These are phyloP conservation scores for Microplitis mediator DNA, from an alignment of 1,140 invertebrate genomes.

Conservation along the genomic window DNA sequence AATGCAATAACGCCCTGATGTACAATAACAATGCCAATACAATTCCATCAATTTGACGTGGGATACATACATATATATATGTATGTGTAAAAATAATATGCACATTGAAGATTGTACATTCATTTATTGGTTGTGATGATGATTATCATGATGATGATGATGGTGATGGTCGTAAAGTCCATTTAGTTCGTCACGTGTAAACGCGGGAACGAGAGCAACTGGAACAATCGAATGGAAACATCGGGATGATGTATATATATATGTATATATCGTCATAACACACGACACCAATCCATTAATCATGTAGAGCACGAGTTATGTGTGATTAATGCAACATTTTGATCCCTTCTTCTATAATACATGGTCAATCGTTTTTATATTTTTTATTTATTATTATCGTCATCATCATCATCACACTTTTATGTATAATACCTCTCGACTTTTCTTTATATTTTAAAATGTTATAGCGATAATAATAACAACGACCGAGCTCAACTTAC, in stretches of 20 bases:
- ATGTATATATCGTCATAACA: background rate
- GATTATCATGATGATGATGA: background rate
- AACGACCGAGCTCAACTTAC: too few relatives aligned
- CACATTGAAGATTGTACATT: slow-evolving; percentile 1
- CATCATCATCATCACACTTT: background rate
- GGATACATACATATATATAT: background rate
- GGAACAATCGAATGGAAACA: slow-evolving; percentile 29
- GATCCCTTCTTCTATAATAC: background rate
- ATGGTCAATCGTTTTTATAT: background rate
- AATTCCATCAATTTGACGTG: slow-evolving; percentile 3
- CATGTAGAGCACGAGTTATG: slow-evolving; percentile 22
- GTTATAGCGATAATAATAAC: too few relatives aligned
- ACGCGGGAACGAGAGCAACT: slow-evolving; percentile 16
- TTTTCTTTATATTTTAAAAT: background rate
- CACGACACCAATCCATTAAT: slow-evolving; percentile 29
- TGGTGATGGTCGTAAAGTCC: slow-evolving; percentile 15
- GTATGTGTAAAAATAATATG: background rate
- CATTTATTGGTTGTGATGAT: background rate
- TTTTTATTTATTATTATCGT: background rate
- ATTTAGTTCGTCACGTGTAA: slow-evolving; percentile 7
- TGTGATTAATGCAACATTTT: slow-evolving; percentile 28
- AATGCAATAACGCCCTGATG: slow-evolving; percentile 18
- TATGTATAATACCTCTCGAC: background rate
- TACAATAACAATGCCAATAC: slow-evolving; percentile 18
- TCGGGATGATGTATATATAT: slow-evolving; percentile 2